Evolutionary conservation across 2,113 vertebrate species (phyloP), one percentile per base, ranked within the genome.

Genomic region (Pardalotus punctatus): DNA sequence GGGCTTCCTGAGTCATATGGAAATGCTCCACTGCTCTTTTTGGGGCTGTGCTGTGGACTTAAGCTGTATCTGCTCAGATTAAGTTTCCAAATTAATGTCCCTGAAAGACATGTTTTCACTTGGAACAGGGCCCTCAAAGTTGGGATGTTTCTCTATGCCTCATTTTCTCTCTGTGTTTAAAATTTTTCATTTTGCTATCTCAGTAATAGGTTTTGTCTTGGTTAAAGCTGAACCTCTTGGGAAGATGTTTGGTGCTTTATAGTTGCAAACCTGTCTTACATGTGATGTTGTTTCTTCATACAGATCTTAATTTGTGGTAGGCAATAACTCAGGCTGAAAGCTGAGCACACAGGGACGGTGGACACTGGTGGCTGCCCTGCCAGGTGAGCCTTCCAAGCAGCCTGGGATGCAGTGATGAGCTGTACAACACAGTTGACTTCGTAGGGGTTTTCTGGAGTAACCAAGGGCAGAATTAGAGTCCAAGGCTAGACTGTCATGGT

Each of bases 401-500:
- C 66, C 48, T 1, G 4, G 67, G 71, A n/a, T 12, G 1, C 1
- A 6, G 35, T 1, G 5, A 43, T 0, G 0, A 72, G 29, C 62
- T 69, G 35, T 58, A 24, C 56, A 42, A 12, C 64, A 62, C n/a
- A 18, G 21, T 70, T 81, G 82, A 60, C 35, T 86, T 94, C 74
- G 66, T 42, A 24, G 71, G 83, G 84, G 33, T 77, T 90, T 93
- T 94, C n/a, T 86, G 48, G 72, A 94, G 88, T 66, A 86, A 96
- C 48, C 91, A 40, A 86, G 82, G 79, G 60, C 72, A 90, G 88
- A 88, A 96, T 81, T 45, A 2, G 9, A 95, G 94, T 93, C 82
- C 88, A 86, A 92, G 86, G 67, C 78, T 94, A 27, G 76, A 96
- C 90, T 97, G 94, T 97, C 94, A 96, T 97, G 96, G 92, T 97